Evolutionary conservation across 2,888 invertebrate genomes (phyloP).

Genomic region (Dione vanillae): DNA sequence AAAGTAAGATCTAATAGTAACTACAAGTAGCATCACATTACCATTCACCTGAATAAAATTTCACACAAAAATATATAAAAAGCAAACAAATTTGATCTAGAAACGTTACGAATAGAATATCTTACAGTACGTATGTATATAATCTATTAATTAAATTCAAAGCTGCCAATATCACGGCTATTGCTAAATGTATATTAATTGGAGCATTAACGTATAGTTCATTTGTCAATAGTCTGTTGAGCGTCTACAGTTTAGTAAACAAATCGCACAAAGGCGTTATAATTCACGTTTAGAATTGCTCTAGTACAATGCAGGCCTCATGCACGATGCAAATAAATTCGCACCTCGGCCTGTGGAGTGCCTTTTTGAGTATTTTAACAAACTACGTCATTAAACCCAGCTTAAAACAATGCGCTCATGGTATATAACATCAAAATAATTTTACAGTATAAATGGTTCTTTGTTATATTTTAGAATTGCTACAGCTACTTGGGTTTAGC

Average conservation of each 20-base stretch:
- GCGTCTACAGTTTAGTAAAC: conserved; percentile 56
- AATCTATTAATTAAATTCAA: neutral
- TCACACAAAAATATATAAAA: too few species aligned
- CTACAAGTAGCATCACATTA: too few species aligned
- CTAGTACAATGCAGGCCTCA: conserved; percentile 40
- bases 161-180: conserved; percentile 4
- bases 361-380: conserved; percentile 31
- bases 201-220: conserved; percentile 18
- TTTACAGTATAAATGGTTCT: neutral
- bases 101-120: too few species aligned
- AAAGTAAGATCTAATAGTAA: too few species aligned
- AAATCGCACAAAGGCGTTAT: conserved; percentile 52
- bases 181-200: conserved; percentile 13
- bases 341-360: conserved; percentile 30
- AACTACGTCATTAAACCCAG: conserved; percentile 5
- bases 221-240: conserved; percentile 43
- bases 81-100: too few species aligned
- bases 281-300: conserved; percentile 38
- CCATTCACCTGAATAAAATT: too few species aligned
- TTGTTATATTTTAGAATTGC: neutral
- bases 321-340: conserved; percentile 40
- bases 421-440: neutral
- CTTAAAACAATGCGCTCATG: neutral
- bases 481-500: neutral
- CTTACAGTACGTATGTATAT: too few species aligned